Evolutionary conservation across 1,140 invertebrate genomes (phyloP).

Genomic region (Heliothis virescens): DNA sequence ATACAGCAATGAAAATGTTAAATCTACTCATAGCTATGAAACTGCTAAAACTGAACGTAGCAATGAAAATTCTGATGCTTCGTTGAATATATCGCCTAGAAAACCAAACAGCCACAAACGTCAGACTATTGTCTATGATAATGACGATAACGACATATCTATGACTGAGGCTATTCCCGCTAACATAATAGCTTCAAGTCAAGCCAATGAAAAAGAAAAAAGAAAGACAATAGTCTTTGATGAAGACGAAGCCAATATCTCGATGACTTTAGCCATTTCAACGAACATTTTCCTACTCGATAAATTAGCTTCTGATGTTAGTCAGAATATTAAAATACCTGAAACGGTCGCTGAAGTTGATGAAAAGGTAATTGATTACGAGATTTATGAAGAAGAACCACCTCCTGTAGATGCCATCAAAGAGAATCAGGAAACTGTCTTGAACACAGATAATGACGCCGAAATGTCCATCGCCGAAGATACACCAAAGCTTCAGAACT

Average conservation of each 20-base stretch:
- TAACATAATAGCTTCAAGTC: background rate
- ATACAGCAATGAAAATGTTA: background rate
- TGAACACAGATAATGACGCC: background rate
- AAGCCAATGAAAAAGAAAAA: background rate
- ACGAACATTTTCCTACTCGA: constrained; percentile 1
- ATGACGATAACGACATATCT: constrained; percentile 21
- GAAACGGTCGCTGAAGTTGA: background rate
- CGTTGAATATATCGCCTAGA: background rate
- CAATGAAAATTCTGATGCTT: too few species aligned
- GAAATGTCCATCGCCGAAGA: background rate
- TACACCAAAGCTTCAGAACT: background rate
- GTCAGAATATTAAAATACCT: background rate
- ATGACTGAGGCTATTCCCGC: constrained; percentile 9
- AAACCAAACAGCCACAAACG: background rate
- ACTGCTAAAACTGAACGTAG: background rate
- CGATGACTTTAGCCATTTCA: constrained; percentile 7
- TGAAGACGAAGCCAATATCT: constrained; percentile 31
- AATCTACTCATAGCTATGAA: background rate
- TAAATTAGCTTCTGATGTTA: background rate
- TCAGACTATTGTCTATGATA: constrained; percentile 28
- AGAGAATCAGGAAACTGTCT: background rate
- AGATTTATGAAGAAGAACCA: background rate
- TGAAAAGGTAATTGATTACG: background rate
- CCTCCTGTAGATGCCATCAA: background rate
- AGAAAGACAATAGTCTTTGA: constrained; percentile 49